A percentile compares a stretch with the other conserved stretches of the same genome.
Conservation (phyloP, 2,888 invertebrate genomes). For the Cheilosia urbana region DNA sequence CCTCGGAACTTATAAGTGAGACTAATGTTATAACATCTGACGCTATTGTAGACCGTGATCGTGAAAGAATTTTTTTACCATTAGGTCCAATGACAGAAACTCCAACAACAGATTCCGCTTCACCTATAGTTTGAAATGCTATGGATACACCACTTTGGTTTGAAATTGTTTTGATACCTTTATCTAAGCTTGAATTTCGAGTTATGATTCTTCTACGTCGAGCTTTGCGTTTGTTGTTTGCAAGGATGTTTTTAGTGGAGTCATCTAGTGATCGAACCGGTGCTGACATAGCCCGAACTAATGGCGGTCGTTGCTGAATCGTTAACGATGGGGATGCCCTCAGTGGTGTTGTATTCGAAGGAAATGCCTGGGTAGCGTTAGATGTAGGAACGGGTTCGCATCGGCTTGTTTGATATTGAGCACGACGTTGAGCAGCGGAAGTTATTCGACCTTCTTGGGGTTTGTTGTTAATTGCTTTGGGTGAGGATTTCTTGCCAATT, state of each 20-base stretch:
- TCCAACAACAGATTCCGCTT: slow-evolving; percentile 31
- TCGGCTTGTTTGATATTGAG: slow-evolving; percentile 77
- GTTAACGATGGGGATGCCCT: slow-evolving; percentile 79
- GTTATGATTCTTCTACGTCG: slow-evolving; percentile 80
- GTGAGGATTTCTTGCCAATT: slow-evolving; percentile 2
- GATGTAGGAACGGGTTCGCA: slow-evolving; percentile 35
- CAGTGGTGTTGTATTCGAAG: slow-evolving; percentile 44
- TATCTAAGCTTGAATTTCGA: slow-evolving; percentile 76
- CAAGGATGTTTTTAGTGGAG: slow-evolving; percentile 78
- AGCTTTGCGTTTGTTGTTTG: slow-evolving; percentile 80
- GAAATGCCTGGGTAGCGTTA: slow-evolving; percentile 12
- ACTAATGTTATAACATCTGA: slow-evolving; percentile 87
- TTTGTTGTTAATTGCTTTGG: slow-evolving; percentile 3
- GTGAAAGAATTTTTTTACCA: slow-evolving; percentile 78
- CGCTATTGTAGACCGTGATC: slow-evolving; percentile 80
- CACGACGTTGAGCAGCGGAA: slow-evolving; percentile 76
- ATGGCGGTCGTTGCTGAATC: slow-evolving; percentile 81
- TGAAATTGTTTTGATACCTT: slow-evolving; percentile 31
- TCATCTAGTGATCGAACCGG: slow-evolving; percentile 82
- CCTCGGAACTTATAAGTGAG: slow-evolving; percentile 87
- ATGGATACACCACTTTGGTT: not conserved
- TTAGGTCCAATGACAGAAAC: slow-evolving; percentile 19
- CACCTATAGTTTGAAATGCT: slow-evolving; percentile 10
- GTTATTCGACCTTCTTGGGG: slow-evolving; percentile 23
- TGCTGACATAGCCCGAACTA: slow-evolving; percentile 84